Evolutionary conservation across 2,113 vertebrate genomes (phyloP).

Genomic region (Lynx canadensis): DNA sequence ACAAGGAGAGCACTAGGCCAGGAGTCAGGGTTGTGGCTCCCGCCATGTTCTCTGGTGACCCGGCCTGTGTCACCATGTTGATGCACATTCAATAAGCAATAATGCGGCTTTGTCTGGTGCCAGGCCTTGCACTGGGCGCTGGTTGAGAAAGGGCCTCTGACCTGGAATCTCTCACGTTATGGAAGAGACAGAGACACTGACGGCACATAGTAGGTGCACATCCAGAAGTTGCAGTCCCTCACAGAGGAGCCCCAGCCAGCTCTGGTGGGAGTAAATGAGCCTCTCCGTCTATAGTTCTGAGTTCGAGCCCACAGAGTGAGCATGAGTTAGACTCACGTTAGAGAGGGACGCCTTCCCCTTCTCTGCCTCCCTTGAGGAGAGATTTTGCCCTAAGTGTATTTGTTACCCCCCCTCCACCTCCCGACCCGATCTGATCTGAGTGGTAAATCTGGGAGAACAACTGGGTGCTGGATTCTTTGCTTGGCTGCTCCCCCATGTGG

Average conservation of each 20-base stretch:
- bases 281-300: not conserved
- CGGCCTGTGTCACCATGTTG: not conserved
- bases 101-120: accelerated
- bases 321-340: not conserved
- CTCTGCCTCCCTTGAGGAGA: not conserved
- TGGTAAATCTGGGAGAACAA: not conserved
- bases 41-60: too few species aligned
- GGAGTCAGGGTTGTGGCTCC: not conserved
- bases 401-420: not conserved
- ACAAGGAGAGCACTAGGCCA: not conserved
- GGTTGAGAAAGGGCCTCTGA: not conserved
- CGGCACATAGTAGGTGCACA: not conserved
- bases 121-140: accelerated
- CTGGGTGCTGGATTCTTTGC: not conserved
- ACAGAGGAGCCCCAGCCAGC: not conserved
- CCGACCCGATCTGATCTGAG: not conserved
- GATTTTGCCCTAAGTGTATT: not conserved
- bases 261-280: accelerated
- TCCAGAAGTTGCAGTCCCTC: accelerated
- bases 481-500: not conserved
- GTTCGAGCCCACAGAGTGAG: not conserved
- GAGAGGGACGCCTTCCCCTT: not conserved
- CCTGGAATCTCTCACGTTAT: not conserved
- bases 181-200: not conserved
- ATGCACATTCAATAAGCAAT: not conserved